Conservation (phyloP, 2,888 invertebrate species). For the Asteroscopus sphinx region DNA sequence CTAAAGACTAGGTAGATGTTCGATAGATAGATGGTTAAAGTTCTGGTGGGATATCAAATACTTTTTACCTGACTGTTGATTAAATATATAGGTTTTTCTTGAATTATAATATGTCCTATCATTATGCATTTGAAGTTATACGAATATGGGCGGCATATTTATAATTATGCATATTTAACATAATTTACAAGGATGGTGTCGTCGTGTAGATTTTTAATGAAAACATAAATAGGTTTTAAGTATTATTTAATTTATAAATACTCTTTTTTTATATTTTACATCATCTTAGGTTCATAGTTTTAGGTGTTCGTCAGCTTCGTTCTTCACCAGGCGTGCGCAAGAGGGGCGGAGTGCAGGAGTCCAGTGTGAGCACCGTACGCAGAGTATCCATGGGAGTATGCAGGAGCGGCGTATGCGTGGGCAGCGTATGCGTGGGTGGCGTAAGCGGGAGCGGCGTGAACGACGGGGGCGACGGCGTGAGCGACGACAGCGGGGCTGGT, state of each 20-base stretch:
- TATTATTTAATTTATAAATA: constrained; percentile 25
- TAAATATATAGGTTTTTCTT: too few species aligned
- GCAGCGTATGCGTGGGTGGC: constrained; percentile 55
- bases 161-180: not conserved
- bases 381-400: constrained; percentile 64
- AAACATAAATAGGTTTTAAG: constrained; percentile 2
- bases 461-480: constrained; percentile 66
- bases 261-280: constrained; percentile 19
- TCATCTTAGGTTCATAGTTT: constrained; percentile 34
- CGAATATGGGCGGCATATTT: not conserved
- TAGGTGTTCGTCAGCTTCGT: constrained; percentile 47
- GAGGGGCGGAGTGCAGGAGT: constrained; percentile 38
- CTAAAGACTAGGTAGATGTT: too few species aligned
- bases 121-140: too few species aligned
- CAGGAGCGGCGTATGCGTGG: constrained; percentile 58
- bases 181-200: not conserved
- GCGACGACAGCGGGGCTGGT: constrained; percentile 64
- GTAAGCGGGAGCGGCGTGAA: constrained; percentile 68
- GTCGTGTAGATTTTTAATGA: not conserved
- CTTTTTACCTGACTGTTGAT: too few species aligned
- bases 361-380: constrained; percentile 63
- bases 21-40: too few species aligned
- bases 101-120: too few species aligned
- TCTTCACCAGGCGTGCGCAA: constrained; percentile 58
- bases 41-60: too few species aligned